phyloP scores from a whole-genome alignment of 2,797 vertebrate genomes.

The Pterois miles region DNA sequence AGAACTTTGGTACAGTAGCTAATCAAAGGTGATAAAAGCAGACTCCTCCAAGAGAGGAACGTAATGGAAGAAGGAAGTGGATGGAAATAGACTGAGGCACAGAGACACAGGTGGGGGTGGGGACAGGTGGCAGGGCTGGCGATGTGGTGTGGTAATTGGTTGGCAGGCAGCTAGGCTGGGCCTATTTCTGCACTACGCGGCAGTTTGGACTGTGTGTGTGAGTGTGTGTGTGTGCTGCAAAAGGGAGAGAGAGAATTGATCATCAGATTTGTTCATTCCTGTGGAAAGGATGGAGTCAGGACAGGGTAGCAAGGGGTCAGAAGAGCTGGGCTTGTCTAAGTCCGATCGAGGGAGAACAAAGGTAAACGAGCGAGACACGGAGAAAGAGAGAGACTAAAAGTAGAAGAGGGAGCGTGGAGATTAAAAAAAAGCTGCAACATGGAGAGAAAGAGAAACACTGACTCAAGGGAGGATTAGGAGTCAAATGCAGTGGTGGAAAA shows the following conservation, averaged over 20 bases:
- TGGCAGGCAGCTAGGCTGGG: conserved; percentile 64
- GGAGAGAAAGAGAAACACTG: conserved; percentile 43
- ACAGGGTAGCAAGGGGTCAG: conserved; percentile 55
- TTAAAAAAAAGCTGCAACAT: conserved; percentile 50
- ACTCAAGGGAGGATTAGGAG: conserved; percentile 75
- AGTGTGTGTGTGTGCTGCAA: background rate
- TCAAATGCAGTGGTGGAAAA: conserved; percentile 52
- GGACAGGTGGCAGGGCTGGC: conserved; percentile 45
- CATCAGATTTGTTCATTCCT: conserved; percentile 79
- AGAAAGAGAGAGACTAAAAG: conserved; percentile 11
- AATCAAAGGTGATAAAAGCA: conserved; percentile 76
- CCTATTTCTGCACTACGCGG: conserved; percentile 50
- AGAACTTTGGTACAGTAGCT: conserved; percentile 54
- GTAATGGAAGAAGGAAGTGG: conserved; percentile 43
- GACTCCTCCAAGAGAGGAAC: conserved; percentile 45
- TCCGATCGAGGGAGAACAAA: conserved; percentile 74
- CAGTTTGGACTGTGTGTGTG: conserved; percentile 31
- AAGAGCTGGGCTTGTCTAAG: conserved; percentile 67
- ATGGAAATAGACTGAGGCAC: conserved; percentile 32
- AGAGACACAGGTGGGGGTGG: conserved; percentile 34
- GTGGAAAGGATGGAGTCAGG: conserved; percentile 71
- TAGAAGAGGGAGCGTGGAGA: conserved; percentile 28
- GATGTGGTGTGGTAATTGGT: conserved; percentile 74
- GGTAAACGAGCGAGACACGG: conserved; percentile 64
- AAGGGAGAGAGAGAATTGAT: conserved; percentile 65